Percentiles rank a stretch among this genome's conserved stretches.
Evolutionary conservation across 1,140 invertebrate genomes (phyloP).

Genomic region (Heliconius eleuchia): DNA sequence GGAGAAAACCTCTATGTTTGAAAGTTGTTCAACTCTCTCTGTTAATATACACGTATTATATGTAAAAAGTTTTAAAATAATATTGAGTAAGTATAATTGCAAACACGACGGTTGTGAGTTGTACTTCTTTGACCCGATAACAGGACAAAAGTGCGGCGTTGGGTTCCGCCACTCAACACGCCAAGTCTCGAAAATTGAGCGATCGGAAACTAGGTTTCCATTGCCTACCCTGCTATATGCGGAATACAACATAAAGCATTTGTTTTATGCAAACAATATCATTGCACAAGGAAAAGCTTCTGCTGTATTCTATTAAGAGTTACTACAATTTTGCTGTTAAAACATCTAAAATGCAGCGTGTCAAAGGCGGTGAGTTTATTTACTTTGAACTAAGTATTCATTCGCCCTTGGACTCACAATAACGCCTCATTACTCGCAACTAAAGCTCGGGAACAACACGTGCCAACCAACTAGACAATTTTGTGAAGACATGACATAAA

Average conservation of each 20-base stretch:
- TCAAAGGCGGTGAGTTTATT: constrained; percentile 18
- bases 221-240: no score
- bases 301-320: background rate
- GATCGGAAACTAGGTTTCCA: no score
- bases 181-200: no score
- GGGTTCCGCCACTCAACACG: no score
- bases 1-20: background rate
- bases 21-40: background rate
- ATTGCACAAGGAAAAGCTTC: background rate
- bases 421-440: constrained; percentile 28
- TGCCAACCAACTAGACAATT: background rate
- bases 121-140: no score
- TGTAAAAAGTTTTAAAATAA: background rate
- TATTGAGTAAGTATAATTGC: no score
- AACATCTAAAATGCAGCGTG: background rate
- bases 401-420: constrained; percentile 28
- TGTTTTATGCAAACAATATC: no score
- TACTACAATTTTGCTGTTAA: background rate
- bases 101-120: no score
- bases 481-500: background rate
- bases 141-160: no score
- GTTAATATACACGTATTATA: background rate
- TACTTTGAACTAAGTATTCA: constrained; percentile 15
- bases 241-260: no score
- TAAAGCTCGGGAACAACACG: constrained; percentile 21